A percentile compares a stretch with the other conserved stretches of the same genome.
These are phyloP conservation scores for Regulus satrapa DNA, from an alignment of 2,113 vertebrate genomes.

Conservation along the genomic window DNA sequence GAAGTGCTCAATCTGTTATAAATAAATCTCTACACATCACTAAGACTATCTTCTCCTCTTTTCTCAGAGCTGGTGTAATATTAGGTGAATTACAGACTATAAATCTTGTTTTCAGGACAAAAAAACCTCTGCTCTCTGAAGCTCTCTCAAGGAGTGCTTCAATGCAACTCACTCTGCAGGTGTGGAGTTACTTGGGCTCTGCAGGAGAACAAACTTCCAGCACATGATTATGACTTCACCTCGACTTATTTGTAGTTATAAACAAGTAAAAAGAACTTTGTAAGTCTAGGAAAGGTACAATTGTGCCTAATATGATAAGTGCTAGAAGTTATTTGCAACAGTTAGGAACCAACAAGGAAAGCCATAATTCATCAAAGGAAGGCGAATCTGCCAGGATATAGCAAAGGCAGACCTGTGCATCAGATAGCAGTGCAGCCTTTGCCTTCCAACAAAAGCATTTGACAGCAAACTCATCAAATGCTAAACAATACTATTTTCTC, in stretches of 20 bases:
- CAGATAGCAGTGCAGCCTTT: not conserved
- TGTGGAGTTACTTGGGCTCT: not conserved
- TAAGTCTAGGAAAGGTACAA: not conserved
- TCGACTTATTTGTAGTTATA: not conserved
- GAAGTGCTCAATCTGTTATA: not conserved
- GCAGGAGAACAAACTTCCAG: not conserved
- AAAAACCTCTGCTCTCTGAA: not conserved
- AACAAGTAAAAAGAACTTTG: not conserved
- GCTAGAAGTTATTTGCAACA: not conserved
- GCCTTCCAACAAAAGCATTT: not conserved
- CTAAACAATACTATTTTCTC: not conserved
- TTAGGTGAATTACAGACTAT: not conserved
- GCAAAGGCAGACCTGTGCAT: not conserved
- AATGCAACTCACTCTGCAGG: not conserved
- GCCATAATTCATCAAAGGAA: not conserved
- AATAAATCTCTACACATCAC: not conserved
- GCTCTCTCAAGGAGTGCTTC: not conserved
- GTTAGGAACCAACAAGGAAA: not conserved
- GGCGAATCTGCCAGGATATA: not conserved
- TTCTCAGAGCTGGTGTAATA: not conserved
- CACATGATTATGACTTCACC: not conserved
- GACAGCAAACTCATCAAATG: not conserved
- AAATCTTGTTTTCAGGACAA: not conserved
- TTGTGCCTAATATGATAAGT: not conserved
- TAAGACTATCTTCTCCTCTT: not conserved